phyloP scores from a whole-genome alignment of 1,140 invertebrate genomes.

The Aricia agestis region DNA sequence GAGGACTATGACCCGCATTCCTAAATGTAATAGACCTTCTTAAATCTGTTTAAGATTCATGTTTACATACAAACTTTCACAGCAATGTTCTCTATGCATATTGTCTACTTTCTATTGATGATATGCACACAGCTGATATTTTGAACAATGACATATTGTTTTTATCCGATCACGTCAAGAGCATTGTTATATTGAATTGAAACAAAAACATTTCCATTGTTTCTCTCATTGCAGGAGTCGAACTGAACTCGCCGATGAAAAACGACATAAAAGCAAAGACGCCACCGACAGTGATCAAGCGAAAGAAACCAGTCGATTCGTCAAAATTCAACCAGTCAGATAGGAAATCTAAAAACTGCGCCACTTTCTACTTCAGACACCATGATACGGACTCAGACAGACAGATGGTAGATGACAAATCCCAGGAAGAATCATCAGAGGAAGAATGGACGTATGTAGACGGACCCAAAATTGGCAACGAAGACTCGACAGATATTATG shows the following conservation, averaged over 20 bases:
- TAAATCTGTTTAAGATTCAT: not conserved
- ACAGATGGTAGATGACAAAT: slow-evolving; percentile 72
- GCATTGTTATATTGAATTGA: not conserved
- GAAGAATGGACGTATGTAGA: slow-evolving; percentile 84
- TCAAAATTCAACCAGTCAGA: slow-evolving; percentile 82
- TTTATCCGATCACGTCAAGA: not conserved
- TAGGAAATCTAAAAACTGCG: slow-evolving; percentile 86
- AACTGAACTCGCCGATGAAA: slow-evolving; percentile 42
- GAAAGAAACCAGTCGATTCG: slow-evolving; percentile 72
- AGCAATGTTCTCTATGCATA: slow-evolving; percentile 15
- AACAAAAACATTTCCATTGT: slow-evolving; percentile 24
- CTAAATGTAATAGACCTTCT: not conserved
- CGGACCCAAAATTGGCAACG: slow-evolving; percentile 66
- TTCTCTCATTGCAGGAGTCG: slow-evolving; percentile 46
- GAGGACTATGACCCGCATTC: not conserved
- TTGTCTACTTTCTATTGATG: slow-evolving; percentile 10
- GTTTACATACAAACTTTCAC: not conserved
- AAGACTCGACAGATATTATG: slow-evolving; percentile 72
- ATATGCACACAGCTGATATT: not conserved
- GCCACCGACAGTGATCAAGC: slow-evolving; percentile 68
- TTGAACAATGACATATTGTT: slow-evolving; percentile 1
- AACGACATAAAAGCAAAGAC: slow-evolving; percentile 49
- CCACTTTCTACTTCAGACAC: slow-evolving; percentile 89
- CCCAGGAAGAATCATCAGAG: slow-evolving; percentile 80
- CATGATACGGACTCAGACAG: slow-evolving; percentile 88